Evolutionary conservation across 2,888 invertebrate species (phyloP).

Genomic region (Rotaria magnacalcarata): DNA sequence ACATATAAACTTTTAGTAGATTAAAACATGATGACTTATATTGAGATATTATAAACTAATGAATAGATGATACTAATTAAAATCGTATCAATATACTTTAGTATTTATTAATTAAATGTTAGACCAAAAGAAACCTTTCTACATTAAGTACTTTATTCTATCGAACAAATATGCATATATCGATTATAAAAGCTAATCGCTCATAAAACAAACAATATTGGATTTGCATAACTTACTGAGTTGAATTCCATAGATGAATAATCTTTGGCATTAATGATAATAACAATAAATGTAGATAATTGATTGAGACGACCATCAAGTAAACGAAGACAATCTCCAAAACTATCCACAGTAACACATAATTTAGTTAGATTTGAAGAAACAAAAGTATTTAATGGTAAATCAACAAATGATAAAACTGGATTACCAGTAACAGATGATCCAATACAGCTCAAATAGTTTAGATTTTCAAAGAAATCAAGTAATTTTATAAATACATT

Average conservation of each 20-base stretch:
- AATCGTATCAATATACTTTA: not conserved
- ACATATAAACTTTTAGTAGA: not conserved
- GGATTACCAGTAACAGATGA: no score
- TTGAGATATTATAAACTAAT: not conserved
- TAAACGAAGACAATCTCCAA: constrained; percentile 2
- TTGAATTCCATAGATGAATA: not conserved
- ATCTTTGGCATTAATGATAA: not conserved
- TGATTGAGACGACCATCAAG: constrained; percentile 19
- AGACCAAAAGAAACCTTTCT: not conserved
- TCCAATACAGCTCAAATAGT: not conserved
- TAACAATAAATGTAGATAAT: constrained; percentile 1
- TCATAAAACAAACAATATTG: not conserved
- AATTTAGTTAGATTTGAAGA: constrained; percentile 2
- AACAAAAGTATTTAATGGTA: not conserved
- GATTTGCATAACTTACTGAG: not conserved
- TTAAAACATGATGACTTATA: not conserved
- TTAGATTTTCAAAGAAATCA: not conserved
- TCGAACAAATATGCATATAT: no score
- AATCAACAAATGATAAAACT: not conserved
- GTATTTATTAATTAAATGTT: no score
- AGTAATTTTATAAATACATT: not conserved
- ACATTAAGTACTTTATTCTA: not conserved
- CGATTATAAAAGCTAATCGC: not conserved
- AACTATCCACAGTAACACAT: not conserved
- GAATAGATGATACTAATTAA: not conserved